Percentiles rank a stretch among this genome's conserved stretches.
Conservation (phyloP, 2,888 invertebrate species). For the Noctua janthe region DNA sequence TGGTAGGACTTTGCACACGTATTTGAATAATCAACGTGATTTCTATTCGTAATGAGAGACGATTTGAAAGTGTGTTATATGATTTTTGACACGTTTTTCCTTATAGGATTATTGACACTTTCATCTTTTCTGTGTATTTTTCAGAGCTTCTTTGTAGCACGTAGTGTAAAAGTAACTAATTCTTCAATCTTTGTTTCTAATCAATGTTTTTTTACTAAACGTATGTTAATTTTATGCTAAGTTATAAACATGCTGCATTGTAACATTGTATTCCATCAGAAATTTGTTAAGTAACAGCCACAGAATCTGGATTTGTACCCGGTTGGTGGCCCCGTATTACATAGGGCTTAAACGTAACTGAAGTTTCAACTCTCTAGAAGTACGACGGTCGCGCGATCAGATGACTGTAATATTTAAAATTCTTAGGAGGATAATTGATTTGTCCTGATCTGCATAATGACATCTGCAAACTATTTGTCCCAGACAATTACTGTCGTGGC, state of each 20-base stretch:
- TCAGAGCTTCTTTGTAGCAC: neutral
- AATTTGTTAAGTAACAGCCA: neutral
- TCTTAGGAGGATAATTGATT: too few relatives aligned
- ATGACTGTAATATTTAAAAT: too few relatives aligned
- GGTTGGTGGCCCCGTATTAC: neutral
- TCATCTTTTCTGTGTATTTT: constrained; percentile 5
- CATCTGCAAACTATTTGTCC: too few relatives aligned
- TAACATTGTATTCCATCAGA: neutral
- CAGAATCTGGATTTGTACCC: neutral
- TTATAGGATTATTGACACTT: constrained; percentile 13
- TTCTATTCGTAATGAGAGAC: constrained; percentile 33
- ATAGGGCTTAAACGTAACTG: neutral
- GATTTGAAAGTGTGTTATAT: constrained; percentile 24
- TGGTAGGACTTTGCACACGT: constrained; percentile 36
- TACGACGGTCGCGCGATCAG: too few relatives aligned
- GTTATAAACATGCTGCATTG: neutral
- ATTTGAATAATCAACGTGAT: constrained; percentile 62
- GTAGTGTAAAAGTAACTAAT: neutral
- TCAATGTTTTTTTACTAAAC: neutral
- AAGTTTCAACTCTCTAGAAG: too few relatives aligned
- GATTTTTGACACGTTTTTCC: constrained; percentile 39
- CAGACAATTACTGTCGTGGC: too few relatives aligned
- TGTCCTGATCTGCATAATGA: too few relatives aligned
- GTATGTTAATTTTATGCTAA: neutral
- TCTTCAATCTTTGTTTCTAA: neutral